Base-by-base conservation (phyloP, 2,888 invertebrate species). In the Unio delphinus region DNA sequence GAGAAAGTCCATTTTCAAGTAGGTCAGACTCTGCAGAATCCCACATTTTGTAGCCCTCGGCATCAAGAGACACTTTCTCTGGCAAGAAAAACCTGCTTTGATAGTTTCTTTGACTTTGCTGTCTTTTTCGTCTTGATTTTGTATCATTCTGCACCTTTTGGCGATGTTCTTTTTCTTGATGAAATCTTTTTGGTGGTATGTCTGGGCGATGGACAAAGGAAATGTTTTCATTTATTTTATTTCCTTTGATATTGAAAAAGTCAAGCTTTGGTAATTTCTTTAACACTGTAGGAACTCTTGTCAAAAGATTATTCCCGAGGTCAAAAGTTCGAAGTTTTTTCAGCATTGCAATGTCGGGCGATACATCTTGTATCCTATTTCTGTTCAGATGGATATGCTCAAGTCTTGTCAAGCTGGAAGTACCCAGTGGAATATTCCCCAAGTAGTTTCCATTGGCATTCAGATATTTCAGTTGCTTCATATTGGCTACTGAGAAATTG, bases 211-310 rank as follows among this genome's bases (percentile, higher is more conserved):
- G 68, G 2, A 78, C 61, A 45, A 45, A 45, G 0, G 72, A 62
- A 17, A 74, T 70, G 15, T 69, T 70, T 34, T 76, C 68, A 23
- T 66, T 66, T 23, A 81, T 78, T 15, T 80, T 74, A 73, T 89
- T 88, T 7, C 88, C 88, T 57, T 79, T 78, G 45, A 89, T 74
- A 69, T 87, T 86, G 71, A 89, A 86, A 57, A 75, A 85, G 64
- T 88, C 85, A 11, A 89, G 81, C 20, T 82, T 79, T 7, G 75
- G 79, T 68, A 89, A 75, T 59, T 87, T 81, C 61, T 86, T 79
- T n/a, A 89, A 74, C 3, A 82, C 79, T 11, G 83, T 80, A 0
- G 89, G 89, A 55, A 89, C 73, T 30, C 75, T 75, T 4, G 80
- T 78, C 11, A 89, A 74, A 26, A 78, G 69, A 73, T 89, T 89